A percentile compares a stretch with the other conserved stretches of the same genome.
phyloP scores from a whole-genome alignment of 1,140 invertebrate species.

The Drosophila burlai region DNA sequence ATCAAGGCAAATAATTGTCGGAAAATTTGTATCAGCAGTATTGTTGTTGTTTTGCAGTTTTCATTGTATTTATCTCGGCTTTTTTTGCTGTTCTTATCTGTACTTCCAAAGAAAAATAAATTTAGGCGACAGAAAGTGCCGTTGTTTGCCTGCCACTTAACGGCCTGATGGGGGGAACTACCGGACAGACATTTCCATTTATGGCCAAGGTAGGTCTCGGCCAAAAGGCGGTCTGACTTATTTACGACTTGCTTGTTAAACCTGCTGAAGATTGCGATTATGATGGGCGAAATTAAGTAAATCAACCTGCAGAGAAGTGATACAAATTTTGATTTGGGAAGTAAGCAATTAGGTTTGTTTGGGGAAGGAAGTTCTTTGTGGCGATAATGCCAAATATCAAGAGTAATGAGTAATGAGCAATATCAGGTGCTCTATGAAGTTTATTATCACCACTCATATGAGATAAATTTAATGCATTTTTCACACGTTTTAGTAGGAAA shows the following conservation, averaged over 20 bases:
- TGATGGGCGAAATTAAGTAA: slow-evolving; percentile 1
- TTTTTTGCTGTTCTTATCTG: slow-evolving; percentile 49
- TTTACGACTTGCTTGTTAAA: slow-evolving; percentile 43
- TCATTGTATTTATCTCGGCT: slow-evolving; percentile 48
- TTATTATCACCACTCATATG: too few species aligned
- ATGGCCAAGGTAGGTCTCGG: slow-evolving; percentile 42
- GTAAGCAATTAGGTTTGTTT: background rate
- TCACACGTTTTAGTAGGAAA: too few species aligned
- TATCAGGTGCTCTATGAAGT: background rate
- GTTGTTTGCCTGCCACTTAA: slow-evolving; percentile 49
- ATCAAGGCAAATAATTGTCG: slow-evolving; percentile 48
- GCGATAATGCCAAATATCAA: background rate
- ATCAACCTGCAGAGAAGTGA: background rate
- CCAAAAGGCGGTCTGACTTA: slow-evolving; percentile 21
- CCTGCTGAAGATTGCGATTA: slow-evolving; percentile 1
- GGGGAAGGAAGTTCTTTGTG: background rate
- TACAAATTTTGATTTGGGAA: background rate
- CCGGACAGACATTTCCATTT: slow-evolving; percentile 44
- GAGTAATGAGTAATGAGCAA: too few species aligned
- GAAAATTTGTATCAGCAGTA: slow-evolving; percentile 47
- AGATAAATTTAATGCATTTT: background rate
- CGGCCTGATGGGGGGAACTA: slow-evolving; percentile 53
- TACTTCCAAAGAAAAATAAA: slow-evolving; percentile 66
- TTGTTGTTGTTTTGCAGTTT: slow-evolving; percentile 36
- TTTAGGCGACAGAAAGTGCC: slow-evolving; percentile 32